Evolutionary conservation across 2,888 invertebrate genomes (phyloP).

Genomic region (Diplazon laetatorius): DNA sequence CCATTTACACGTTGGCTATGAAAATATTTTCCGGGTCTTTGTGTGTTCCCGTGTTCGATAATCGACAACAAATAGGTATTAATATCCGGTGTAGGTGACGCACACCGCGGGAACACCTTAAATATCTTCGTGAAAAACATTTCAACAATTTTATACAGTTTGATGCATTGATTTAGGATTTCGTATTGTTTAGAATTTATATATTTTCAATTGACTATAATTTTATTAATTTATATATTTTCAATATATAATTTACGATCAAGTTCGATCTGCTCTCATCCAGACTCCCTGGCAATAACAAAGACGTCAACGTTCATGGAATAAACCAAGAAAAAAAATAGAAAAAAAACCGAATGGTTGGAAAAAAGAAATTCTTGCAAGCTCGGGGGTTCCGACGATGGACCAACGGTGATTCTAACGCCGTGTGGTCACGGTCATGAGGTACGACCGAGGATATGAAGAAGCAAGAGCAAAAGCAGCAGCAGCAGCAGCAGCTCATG

Average conservation of each 20-base stretch:
- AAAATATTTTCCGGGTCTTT: slow-evolving; percentile 40
- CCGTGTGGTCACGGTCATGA: slow-evolving; percentile 71
- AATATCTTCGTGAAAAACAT: not conserved
- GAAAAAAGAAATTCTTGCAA: slow-evolving; percentile 36
- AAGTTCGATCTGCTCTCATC: no score
- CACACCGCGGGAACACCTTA: not conserved
- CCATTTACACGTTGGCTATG: slow-evolving; percentile 57
- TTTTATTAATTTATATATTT: no score
- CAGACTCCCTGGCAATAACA: not conserved
- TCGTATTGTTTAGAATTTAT: no score
- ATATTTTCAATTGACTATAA: no score
- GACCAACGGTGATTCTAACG: slow-evolving; percentile 67
- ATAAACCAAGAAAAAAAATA: slow-evolving; percentile 30
- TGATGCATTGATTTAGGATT: no score
- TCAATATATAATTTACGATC: no score
- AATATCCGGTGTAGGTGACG: slow-evolving; percentile 5
- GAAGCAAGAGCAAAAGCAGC: slow-evolving; percentile 47
- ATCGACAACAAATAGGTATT: slow-evolving; percentile 26
- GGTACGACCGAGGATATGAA: slow-evolving; percentile 72
- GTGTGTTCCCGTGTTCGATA: slow-evolving; percentile 8
- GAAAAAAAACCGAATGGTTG: slow-evolving; percentile 29
- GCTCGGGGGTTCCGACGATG: slow-evolving; percentile 46
- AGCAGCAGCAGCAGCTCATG: no score
- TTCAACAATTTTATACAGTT: not conserved
- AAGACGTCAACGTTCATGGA: slow-evolving; percentile 12